phyloP scores from a whole-genome alignment of 2,797 vertebrate genomes.

The Carduelis carduelis region DNA sequence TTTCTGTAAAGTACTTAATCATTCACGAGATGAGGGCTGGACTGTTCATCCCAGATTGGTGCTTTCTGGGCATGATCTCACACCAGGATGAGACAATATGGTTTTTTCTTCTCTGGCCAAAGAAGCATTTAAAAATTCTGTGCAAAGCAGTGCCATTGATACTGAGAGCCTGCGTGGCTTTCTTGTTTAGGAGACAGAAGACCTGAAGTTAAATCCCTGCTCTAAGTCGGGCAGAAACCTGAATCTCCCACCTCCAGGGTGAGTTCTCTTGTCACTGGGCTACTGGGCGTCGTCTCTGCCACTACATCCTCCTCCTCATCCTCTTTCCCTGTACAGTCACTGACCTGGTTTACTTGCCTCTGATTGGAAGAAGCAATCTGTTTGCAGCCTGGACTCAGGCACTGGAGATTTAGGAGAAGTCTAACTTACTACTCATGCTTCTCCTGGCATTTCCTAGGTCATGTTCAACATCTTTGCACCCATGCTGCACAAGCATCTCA shows the following conservation, averaged over 20 bases:
- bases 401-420: not conserved
- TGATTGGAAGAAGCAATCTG: not conserved
- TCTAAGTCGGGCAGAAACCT: not conserved
- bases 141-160: not conserved
- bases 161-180: not conserved
- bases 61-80: not conserved
- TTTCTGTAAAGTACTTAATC: not conserved
- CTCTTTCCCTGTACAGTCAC: fast-evolving
- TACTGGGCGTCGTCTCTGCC: not conserved
- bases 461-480: not conserved
- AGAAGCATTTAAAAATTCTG: not conserved
- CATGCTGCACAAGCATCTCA: not conserved
- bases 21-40: not conserved
- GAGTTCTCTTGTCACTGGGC: not conserved
- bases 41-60: not conserved
- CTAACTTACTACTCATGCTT: not conserved
- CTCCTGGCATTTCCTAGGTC: not conserved
- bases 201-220: not conserved
- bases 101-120: not conserved
- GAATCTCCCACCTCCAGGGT: not conserved
- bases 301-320: not conserved
- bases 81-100: not conserved
- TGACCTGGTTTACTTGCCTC: slow-evolving; percentile 32
- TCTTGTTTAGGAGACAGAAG: not conserved
- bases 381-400: not conserved